A percentile compares a stretch with the other conserved stretches of the same genome.
Evolutionary conservation across 2,888 invertebrate genomes (phyloP).

Genomic region (Monopis laevigella): DNA sequence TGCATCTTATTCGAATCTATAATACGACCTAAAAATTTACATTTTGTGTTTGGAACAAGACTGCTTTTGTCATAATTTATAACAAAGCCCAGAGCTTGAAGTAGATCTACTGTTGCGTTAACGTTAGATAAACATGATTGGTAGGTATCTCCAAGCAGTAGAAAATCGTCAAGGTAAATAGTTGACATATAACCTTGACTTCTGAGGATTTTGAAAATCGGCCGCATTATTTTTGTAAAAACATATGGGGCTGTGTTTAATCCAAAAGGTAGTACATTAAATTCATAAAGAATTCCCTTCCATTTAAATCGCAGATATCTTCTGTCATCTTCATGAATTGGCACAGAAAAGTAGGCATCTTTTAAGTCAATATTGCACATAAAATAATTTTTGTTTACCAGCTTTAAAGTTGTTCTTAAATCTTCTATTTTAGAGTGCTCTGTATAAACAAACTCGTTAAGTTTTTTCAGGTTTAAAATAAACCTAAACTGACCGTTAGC

Average conservation of each 20-base stretch:
- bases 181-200: not conserved
- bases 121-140: not conserved
- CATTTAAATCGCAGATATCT: conserved; percentile 17
- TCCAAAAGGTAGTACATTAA: not conserved
- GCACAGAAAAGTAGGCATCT: too few relatives aligned
- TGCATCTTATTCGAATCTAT: too few relatives aligned
- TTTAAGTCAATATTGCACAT: too few relatives aligned
- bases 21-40: too few relatives aligned
- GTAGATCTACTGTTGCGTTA: not conserved
- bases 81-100: not conserved
- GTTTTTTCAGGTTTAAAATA: conserved; percentile 13
- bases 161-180: not conserved
- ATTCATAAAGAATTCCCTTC: not conserved
- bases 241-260: too few relatives aligned
- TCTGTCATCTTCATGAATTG: conserved; percentile 8
- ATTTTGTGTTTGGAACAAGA: not conserved
- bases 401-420: not conserved
- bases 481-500: conserved; percentile 15
- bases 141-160: not conserved
- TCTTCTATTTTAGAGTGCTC: too few relatives aligned
- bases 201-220: not conserved
- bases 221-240: too few relatives aligned
- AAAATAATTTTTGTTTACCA: not conserved
- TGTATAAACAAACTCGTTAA: too few relatives aligned
- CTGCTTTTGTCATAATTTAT: not conserved